A percentile compares a stretch with the other conserved stretches of the same genome.
These are phyloP conservation scores for Molossus molossus DNA, from an alignment of 2,797 vertebrate genomes.

Conservation along the genomic window DNA sequence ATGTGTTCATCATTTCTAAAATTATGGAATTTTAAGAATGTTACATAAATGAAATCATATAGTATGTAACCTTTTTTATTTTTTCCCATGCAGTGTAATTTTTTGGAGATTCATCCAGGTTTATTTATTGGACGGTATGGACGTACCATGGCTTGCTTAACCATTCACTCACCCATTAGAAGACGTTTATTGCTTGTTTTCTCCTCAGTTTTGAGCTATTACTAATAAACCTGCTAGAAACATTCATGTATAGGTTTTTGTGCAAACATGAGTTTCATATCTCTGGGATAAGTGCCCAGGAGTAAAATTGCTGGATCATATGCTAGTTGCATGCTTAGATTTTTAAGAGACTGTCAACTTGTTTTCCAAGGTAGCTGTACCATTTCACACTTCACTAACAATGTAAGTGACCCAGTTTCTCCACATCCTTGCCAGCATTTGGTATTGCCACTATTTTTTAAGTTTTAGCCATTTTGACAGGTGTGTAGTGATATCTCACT, in stretches of 20 bases:
- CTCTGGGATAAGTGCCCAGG: not conserved
- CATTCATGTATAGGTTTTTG: not conserved
- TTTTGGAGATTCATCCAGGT: not conserved
- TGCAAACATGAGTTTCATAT: not conserved
- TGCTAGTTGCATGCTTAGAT: not conserved
- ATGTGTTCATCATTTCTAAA: slow-evolving; percentile 22
- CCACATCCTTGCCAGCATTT: slow-evolving; percentile 2
- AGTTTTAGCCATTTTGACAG: not conserved
- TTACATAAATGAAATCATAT: not conserved
- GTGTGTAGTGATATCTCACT: not conserved
- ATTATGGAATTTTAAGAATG: slow-evolving; percentile 6
- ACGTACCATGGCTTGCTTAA: not conserved
- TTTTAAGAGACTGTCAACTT: not conserved
- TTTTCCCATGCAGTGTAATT: not conserved
- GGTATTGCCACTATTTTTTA: not conserved
- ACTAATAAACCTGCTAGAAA: slow-evolving; percentile 30
- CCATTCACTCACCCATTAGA: not conserved
- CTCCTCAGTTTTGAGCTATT: not conserved
- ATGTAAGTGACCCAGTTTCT: not conserved
- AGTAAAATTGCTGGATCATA: not conserved
- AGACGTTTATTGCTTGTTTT: not conserved
- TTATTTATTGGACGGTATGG: not conserved
- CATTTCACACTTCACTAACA: not conserved
- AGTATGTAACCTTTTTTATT: not conserved
- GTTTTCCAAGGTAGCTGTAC: not conserved